Base-by-base conservation (phyloP, 92 coral and sea anemone genomes). In the Palythoa caribaeorum region DNA sequence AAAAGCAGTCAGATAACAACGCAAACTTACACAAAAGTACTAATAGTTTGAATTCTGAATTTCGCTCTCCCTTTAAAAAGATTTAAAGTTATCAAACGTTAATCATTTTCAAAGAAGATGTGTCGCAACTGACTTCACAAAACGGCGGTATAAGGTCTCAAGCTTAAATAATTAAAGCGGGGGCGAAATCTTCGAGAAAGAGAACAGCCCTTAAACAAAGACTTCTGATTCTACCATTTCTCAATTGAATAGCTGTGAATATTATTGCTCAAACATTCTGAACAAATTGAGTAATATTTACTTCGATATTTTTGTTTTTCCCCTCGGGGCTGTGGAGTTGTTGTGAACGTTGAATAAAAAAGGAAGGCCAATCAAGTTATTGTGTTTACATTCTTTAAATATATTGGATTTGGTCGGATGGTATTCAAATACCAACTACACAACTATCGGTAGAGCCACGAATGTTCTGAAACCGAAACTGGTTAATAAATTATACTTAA, bases 151-250 rank as follows among this genome's bases (percentile, higher is more conserved):
- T 3, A 11, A 59, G 19, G 16, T 13, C 3, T 13, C 35, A 38
- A 28, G 51, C 7, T 17, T 17, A 19, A 11, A 37, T 52, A 53
- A 50, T 53, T 76, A 44, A 28, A 38, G 78, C 55, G 78, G 71
- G 83, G 75, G 60, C 76, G 86, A 81, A 66, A 81, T 15, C n/a
- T 81, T 65, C 86, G 60, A 81, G 86, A 81, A 81, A 47, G 13
- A n/a, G 80, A 9, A 76, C 40, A 19, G 38, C 7, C 59, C 36
- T 35, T 5, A 4, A 36, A 70, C 48, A 0, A 35, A 59, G 16
- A 17, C 21, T 3, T 9, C 3, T 20, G 2, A 38, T 3, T 20
- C 17, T 70, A 0, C 44, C 11, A 35, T 70, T 11, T 28, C 47
- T 35, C 2, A 8, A 70, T 3, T 38, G 36, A 38, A 36, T 1